These are phyloP conservation scores for Drosophila triauraria DNA, from an alignment of 1,140 invertebrate genomes.

Conservation along the genomic window DNA sequence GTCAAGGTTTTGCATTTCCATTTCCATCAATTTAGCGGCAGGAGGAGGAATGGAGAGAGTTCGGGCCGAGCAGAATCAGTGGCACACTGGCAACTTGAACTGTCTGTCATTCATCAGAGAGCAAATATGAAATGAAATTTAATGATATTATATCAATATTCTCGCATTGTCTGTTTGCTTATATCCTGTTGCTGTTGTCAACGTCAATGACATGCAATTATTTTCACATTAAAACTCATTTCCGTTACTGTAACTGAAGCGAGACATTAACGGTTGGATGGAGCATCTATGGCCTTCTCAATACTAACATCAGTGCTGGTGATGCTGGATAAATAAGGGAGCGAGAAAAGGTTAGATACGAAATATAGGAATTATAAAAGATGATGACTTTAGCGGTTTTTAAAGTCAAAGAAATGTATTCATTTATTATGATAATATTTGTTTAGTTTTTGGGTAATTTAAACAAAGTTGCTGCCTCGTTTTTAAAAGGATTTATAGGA, in stretches of 20 bases:
- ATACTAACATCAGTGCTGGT: constrained; percentile 6
- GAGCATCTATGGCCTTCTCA: constrained; percentile 56
- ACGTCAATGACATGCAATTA: constrained; percentile 76
- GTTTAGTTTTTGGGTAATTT: too few species aligned
- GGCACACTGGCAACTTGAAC: constrained; percentile 36
- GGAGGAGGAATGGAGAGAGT: neutral
- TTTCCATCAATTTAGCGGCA: constrained; percentile 39
- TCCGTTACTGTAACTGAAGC: constrained; percentile 70
- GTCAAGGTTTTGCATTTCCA: constrained; percentile 62
- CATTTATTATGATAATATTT: too few species aligned
- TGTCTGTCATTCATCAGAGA: constrained; percentile 53
- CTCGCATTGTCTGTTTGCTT: constrained; percentile 41
- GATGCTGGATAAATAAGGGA: too few species aligned
- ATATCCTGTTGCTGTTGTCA: constrained; percentile 43
- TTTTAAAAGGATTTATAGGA: too few species aligned
- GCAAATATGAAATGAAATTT: constrained; percentile 68
- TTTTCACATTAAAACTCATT: constrained; percentile 77
- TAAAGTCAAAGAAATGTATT: too few species aligned
- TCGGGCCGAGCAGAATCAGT: neutral
- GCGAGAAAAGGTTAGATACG: too few species aligned
- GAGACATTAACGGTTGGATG: constrained; percentile 61
- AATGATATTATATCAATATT: constrained; percentile 74
- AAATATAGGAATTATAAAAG: neutral
- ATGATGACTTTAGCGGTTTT: too few species aligned
- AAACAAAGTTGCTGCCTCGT: too few species aligned